Evolutionary conservation across 2,113 vertebrate species (phyloP), one percentile per base, ranked within the genome.

Genomic region (Strix aluco): DNA sequence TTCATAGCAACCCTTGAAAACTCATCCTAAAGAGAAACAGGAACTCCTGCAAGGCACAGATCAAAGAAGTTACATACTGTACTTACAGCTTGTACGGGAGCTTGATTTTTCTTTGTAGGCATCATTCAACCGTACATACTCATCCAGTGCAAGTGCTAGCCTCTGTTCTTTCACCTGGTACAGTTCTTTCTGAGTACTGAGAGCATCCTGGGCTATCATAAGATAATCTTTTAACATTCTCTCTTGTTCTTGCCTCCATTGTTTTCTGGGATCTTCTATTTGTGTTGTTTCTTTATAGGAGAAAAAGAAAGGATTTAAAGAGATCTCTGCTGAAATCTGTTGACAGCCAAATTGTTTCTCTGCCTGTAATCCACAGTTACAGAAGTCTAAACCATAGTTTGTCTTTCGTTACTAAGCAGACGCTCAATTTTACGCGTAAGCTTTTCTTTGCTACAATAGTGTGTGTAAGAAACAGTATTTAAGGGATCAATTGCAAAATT

Each of bases 201-300:
- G 98, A 15, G 98, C 98, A 52, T 99, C 98, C 94, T 97, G 98
- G 6, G 98, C 98, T 97, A 99, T 98, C 4, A 94, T 98, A 58
- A 99, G 98, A 77, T 99, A 99, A 92, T 99, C 98, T 96, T 99
- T 98, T 67, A 99, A 98, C 98, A 99, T 99, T 54, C 98, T 98
- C 96, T 99, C 98, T 97, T 99, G 98, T 38, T 99, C 98, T 66
- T 98, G 98, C 22, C 98, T 92, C 98, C 98, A 99, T 90, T 98
- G 98, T 49, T 98, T 98, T 46, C 98, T 97, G 46, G 98, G 98
- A 93, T 99, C 98, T 97, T 99, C 98, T 92, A 99, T 98, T 93
- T 99, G 98, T 15, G 98, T 99, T 74, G 98, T 98, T 98, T 99
- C 98, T 99, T 93, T 80, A 75, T 2, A 57, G 27, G 66, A 87